Evolutionary conservation across 2,888 invertebrate genomes (phyloP), one percentile per base, ranked within the genome.

Genomic region (Drosophila formosana): DNA sequence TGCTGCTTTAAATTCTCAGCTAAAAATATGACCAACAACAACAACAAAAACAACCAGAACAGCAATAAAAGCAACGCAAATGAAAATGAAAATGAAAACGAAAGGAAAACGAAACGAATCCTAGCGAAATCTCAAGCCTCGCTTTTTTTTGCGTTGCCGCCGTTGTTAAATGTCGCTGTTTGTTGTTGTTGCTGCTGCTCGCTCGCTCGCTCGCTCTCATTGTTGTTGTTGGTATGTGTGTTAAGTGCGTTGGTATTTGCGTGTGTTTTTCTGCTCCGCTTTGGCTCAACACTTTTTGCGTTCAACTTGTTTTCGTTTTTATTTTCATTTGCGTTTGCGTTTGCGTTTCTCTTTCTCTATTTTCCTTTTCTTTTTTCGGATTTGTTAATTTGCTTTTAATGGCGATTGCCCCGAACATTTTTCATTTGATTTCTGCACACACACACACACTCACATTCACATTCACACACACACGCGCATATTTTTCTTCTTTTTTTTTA

Each of bases 221-320:
- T 30, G 57, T 57, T 66, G 72, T 72, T 69, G 72, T 77, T 65
- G 66, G 72, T 78, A 80, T 84, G 85, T 87, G 80, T 89, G 88
- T 88, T 89, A 88, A 88, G 88, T 89, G 88, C 89, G 88, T 88
- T 80, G 81, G 74, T 85, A 83, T 86, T 88, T 84, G 82, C 80
- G 78, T 80, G 70, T 81, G 71, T 69, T 69, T 62, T 58, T 56
- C 67, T 56, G 23, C 45, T 55, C 18, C 18, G 46, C 45, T 60
- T 30, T 30, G 5, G 43, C 74, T 75, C 76, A 82, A 78, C 79
- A 82, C 81, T 80, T 74, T 78, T 83, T 64, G 53, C 65, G 43
- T 51, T 52, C 51, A 57, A 46, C 69, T 69, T 78, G 55, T 61
- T 74, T 66, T 66, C 32, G 23, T 58, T 51, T 55, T 52, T 13